Evolutionary conservation across 2,113 vertebrate species (phyloP).

Genomic region (Chaenogobius annularis): DNA sequence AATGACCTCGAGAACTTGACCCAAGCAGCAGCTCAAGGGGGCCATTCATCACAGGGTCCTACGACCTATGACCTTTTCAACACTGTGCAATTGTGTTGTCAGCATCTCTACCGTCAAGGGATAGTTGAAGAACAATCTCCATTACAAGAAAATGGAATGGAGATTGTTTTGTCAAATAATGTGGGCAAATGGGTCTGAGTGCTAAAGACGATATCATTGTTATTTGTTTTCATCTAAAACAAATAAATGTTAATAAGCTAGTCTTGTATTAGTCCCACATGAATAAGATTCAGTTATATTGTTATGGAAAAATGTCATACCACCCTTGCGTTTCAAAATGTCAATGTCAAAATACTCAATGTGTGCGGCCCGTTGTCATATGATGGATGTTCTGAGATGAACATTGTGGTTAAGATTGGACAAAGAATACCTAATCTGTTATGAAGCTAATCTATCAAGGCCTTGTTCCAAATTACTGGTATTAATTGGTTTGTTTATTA

Average conservation of each 20-base stretch:
- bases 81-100: slow-evolving; percentile 12
- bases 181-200: slow-evolving; percentile 1
- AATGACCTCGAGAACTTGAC: slow-evolving; percentile 34
- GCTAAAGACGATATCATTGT: neutral
- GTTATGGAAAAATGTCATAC: too few relatives aligned
- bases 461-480: too few relatives aligned
- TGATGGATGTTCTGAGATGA: too few relatives aligned
- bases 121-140: slow-evolving; percentile 11
- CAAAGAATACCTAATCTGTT: too few relatives aligned
- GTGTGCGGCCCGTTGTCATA: too few relatives aligned
- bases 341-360: too few relatives aligned
- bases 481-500: too few relatives aligned
- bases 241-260: slow-evolving; percentile 23
- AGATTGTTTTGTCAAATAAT: neutral
- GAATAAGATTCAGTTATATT: slow-evolving; percentile 24
- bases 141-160: neutral
- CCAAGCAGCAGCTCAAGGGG: slow-evolving; percentile 13
- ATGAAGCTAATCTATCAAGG: too few relatives aligned
- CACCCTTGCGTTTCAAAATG: too few relatives aligned
- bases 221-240: slow-evolving; percentile 9
- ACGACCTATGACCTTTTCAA: slow-evolving; percentile 11
- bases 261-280: slow-evolving; percentile 13
- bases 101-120: neutral
- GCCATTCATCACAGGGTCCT: slow-evolving; percentile 1
- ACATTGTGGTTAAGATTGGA: too few relatives aligned